Conservation (phyloP, 2,797 vertebrate genomes). For the Cacajao melanocephalus region DNA sequence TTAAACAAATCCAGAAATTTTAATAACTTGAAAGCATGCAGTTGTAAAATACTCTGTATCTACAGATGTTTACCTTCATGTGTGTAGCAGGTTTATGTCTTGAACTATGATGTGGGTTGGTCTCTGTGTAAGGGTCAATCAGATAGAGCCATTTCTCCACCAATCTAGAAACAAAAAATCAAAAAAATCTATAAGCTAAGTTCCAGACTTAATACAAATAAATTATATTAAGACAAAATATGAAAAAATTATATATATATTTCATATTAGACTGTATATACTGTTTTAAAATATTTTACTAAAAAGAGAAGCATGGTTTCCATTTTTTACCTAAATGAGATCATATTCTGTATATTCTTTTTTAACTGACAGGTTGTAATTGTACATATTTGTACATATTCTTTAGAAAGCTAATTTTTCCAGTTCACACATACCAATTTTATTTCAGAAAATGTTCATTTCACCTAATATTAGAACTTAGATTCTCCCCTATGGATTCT, state of each 20-base stretch:
- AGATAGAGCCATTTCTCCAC: not conserved
- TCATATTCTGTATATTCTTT: not conserved
- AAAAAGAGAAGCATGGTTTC: not conserved
- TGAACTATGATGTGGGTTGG: not conserved
- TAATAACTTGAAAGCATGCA: not conserved
- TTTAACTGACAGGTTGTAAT: not conserved
- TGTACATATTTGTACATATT: not conserved
- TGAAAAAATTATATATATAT: not conserved
- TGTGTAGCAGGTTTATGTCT: not conserved
- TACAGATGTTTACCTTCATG: not conserved
- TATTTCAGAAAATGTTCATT: conserved; percentile 3
- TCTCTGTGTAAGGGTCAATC: not conserved
- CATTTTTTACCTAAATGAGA: not conserved
- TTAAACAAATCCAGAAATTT: conserved; percentile 4
- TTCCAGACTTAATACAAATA: not conserved
- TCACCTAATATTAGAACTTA: not conserved
- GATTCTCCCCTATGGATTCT: not conserved
- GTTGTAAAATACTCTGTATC: not conserved
- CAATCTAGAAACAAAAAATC: not conserved
- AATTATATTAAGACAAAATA: not conserved
- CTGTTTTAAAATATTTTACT: not conserved
- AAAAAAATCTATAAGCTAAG: not conserved
- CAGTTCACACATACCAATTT: not conserved
- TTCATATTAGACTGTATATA: not conserved
- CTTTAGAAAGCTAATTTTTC: not conserved